Percentiles rank a stretch among this genome's conserved stretches.
phyloP scores from a whole-genome alignment of 2,888 invertebrate species.

The Artemia sinica region DNA sequence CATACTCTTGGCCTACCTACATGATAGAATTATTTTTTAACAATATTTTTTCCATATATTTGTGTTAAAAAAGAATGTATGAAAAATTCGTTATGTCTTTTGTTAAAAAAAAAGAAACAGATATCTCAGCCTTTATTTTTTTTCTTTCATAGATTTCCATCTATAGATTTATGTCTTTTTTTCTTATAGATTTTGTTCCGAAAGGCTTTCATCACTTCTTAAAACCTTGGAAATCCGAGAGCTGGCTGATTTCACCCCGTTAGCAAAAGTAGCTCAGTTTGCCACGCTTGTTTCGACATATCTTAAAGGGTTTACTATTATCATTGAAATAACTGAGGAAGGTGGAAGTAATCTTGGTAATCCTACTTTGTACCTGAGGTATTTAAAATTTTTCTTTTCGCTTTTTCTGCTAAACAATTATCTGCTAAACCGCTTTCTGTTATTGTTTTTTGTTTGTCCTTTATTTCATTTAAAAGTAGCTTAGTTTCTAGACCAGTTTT shows the following conservation, averaged over 20 bases:
- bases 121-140: too few species aligned
- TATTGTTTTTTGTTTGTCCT: background rate
- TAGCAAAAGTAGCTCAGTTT: conserved; percentile 60
- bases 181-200: conserved; percentile 61
- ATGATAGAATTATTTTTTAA: too few species aligned
- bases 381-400: conserved; percentile 17
- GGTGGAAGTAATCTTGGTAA: conserved; percentile 75
- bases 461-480: conserved; percentile 22
- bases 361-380: conserved; percentile 63
- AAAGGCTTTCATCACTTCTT: conserved; percentile 68
- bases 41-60: too few species aligned
- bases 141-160: too few species aligned
- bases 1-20: too few species aligned
- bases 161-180: conserved; percentile 17
- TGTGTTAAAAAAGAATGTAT: too few species aligned
- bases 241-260: conserved; percentile 66
- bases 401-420: background rate
- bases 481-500: too few species aligned
- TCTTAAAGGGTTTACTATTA: conserved; percentile 89
- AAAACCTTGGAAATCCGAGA: conserved; percentile 81
- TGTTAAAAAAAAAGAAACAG: too few species aligned
- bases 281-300: conserved; percentile 94
- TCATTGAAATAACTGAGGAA: conserved; percentile 95
- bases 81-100: too few species aligned
- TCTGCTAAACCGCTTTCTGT: background rate